Evolutionary conservation across 2,113 vertebrate species (phyloP).

Genomic region (Laticauda laticaudata): DNA sequence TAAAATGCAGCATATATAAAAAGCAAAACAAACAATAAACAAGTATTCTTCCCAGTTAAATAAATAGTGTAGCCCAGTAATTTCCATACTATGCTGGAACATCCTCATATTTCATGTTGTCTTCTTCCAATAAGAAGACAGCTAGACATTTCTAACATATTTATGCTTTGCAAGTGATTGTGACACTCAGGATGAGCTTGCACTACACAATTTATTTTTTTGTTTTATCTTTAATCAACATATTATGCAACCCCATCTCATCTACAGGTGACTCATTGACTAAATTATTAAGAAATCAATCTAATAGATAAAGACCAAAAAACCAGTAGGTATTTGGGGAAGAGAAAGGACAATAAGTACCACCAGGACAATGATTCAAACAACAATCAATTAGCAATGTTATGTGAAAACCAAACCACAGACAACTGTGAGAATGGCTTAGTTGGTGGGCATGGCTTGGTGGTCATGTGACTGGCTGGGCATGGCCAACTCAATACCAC

Average conservation of each 20-base stretch:
- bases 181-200: neutral
- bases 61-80: neutral
- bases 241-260: neutral
- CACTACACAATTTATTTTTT: neutral
- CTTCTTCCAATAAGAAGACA: neutral
- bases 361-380: neutral
- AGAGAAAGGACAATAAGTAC: neutral
- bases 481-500: too few relatives aligned
- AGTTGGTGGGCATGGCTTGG: too few relatives aligned
- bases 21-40: neutral
- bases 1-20: slow-evolving; percentile 5
- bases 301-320: neutral
- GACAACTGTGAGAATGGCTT: neutral
- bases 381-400: neutral
- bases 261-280: neutral
- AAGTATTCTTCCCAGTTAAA: neutral
- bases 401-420: neutral
- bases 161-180: neutral
- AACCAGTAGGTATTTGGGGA: neutral
- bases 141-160: neutral
- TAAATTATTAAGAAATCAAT: neutral
- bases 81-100: neutral
- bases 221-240: neutral
- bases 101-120: neutral
- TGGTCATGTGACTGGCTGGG: too few relatives aligned